Evolutionary conservation across 2,797 vertebrate species (phyloP).

Genomic region (Chromobotia macracanthus): DNA sequence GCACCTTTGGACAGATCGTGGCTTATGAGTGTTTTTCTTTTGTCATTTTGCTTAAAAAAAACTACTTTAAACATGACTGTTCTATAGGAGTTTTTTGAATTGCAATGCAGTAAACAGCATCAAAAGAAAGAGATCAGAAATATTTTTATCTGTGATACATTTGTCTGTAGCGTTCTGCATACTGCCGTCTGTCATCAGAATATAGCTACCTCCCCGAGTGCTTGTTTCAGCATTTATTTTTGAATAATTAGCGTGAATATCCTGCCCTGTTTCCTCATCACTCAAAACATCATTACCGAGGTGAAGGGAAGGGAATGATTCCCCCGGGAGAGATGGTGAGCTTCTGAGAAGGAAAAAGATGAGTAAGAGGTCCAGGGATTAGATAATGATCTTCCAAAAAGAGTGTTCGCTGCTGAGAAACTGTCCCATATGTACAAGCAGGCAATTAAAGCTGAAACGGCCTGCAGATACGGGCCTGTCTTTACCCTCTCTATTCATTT

Average conservation of each 20-base stretch:
- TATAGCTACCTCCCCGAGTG: slow-evolving; percentile 16
- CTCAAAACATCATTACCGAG: slow-evolving; percentile 41
- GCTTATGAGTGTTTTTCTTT: too few relatives aligned
- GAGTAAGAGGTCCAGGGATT: slow-evolving; percentile 38
- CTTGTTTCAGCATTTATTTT: slow-evolving; percentile 46
- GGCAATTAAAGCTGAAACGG: slow-evolving; percentile 14
- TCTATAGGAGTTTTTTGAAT: too few relatives aligned
- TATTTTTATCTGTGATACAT: slow-evolving; percentile 2
- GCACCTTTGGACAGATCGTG: too few relatives aligned
- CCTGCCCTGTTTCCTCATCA: slow-evolving; percentile 32
- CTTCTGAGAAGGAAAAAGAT: slow-evolving; percentile 38
- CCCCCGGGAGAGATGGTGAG: slow-evolving; percentile 36
- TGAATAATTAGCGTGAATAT: slow-evolving; percentile 35
- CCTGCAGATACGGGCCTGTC: background rate
- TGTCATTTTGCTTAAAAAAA: too few relatives aligned
- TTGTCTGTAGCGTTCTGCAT: background rate
- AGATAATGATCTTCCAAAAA: slow-evolving; percentile 40
- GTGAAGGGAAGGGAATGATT: slow-evolving; percentile 28
- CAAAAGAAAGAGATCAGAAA: background rate
- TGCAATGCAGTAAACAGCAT: background rate
- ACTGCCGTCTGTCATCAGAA: background rate
- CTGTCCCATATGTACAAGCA: slow-evolving; percentile 1
- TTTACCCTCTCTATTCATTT: slow-evolving; percentile 1
- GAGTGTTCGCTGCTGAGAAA: background rate
- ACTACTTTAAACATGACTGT: too few relatives aligned